phyloP scores from a whole-genome alignment of 2,797 vertebrate species.

The Parauchenoglanis punctatus region DNA sequence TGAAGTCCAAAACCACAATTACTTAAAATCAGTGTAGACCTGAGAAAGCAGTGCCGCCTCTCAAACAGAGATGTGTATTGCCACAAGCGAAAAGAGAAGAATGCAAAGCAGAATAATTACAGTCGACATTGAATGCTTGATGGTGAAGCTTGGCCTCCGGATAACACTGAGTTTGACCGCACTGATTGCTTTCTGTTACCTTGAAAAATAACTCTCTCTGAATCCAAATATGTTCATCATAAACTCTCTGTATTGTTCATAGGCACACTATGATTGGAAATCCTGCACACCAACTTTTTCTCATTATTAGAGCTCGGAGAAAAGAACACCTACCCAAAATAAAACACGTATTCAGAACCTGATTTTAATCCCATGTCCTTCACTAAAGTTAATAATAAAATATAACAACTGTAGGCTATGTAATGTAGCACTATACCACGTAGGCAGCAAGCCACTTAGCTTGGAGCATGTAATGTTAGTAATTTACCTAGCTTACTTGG shows the following conservation, averaged over 20 bases:
- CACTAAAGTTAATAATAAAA: slow-evolving; percentile 13
- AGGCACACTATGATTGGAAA: neutral
- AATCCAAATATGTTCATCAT: slow-evolving; percentile 4
- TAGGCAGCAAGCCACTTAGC: neutral
- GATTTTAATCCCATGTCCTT: neutral
- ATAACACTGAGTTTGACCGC: neutral
- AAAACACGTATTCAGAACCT: neutral
- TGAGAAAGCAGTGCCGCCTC: neutral
- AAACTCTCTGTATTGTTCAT: neutral
- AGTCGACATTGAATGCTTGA: neutral
- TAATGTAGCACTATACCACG: neutral
- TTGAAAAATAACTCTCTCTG: neutral
- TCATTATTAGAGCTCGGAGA: neutral
- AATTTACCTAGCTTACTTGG: neutral
- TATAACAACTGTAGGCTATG: neutral
- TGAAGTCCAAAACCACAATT: neutral
- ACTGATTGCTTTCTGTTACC: slow-evolving; percentile 17
- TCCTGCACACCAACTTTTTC: neutral
- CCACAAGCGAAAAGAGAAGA: neutral
- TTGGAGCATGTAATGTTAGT: neutral
- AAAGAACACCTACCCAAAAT: neutral
- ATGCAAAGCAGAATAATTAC: neutral
- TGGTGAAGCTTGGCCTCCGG: slow-evolving; percentile 7
- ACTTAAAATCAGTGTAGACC: neutral
- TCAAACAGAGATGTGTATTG: neutral